Base-by-base conservation (phyloP, 2,888 invertebrate genomes). In the Tubulanus polymorphus region DNA sequence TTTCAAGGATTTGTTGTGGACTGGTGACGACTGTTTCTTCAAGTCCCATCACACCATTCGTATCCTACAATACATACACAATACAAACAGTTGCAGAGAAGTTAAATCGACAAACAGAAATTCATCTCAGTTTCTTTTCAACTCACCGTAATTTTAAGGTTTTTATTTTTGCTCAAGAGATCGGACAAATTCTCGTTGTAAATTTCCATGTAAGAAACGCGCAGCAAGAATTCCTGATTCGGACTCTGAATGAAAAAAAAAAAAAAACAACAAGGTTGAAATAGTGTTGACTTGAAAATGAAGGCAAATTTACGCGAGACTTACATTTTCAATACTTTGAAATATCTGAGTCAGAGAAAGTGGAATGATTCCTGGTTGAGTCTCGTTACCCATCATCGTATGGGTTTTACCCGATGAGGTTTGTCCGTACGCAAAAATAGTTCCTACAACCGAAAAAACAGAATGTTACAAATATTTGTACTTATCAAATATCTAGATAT, bases 341-440 rank as follows among this genome's bases (percentile, higher is more conserved):
- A 79, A 80, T 18, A 80, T 73, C 20, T 75, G 71, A 8, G 86
- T 77, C 0, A 91, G 84, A 1, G 90, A 85, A 35, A 87, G 73
- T 0, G 86, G 85, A 69, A 92, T 88, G 8, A 93, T 85, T 1
- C 93, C 93, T 0, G 85, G 86, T 37, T 86, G 85, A 0, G 79
- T 67, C 0, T 82, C 79, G 30, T 84, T 84, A 0, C 93, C 93
- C 27, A 72, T 68, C 70, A 78, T 76, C 0, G 78, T 76, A 57
- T 66, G 69, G 0, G 78, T 78, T 61, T 75, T 77, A 53, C 92
- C 93, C 0, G 91, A 91, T 1, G 91, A 89, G 3, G 92, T 93
- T 78, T 93, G 93, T 6, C 93, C 93, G 75, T 93, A 93, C 0
- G 92, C 91, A 80, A 93, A 91, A 63, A 93, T 87, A 0, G 93